phyloP scores from a whole-genome alignment of 2,888 invertebrate species.

The Cantharis nigra region DNA sequence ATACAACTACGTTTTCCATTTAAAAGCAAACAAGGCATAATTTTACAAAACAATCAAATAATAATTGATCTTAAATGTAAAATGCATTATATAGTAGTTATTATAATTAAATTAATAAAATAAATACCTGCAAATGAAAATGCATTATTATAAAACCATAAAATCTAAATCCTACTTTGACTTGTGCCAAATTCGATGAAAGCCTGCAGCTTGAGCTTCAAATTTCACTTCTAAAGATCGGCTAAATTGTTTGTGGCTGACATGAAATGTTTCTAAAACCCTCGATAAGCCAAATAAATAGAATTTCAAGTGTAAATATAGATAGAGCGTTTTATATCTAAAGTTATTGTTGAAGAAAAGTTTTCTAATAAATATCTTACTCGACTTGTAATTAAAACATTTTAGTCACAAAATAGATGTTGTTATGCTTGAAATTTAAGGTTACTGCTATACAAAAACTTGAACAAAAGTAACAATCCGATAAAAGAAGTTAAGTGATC shows the following conservation, averaged over 20 bases:
- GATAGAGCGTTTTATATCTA: neutral
- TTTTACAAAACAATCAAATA: neutral
- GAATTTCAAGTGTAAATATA: slow-evolving; percentile 8
- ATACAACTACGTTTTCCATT: neutral
- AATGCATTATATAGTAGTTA: too few species aligned
- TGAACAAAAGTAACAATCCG: neutral
- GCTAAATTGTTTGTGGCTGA: slow-evolving; percentile 18
- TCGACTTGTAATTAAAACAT: neutral
- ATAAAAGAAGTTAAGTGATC: neutral
- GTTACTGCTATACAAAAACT: neutral
- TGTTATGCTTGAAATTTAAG: neutral
- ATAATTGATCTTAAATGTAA: neutral
- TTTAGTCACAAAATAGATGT: neutral
- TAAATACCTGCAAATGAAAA: neutral
- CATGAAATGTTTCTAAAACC: slow-evolving; percentile 18
- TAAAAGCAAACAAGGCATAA: neutral
- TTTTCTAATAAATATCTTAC: neutral
- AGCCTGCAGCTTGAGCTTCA: slow-evolving; percentile 2
- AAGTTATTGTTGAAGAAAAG: neutral
- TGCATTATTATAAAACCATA: neutral
- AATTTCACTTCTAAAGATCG: slow-evolving; percentile 14
- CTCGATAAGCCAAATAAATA: slow-evolving; percentile 13
- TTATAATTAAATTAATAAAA: neutral
- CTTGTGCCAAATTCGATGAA: neutral
- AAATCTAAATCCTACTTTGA: neutral